Percentiles rank a stretch among this genome's conserved stretches.
Conservation (phyloP, 1,140 invertebrate genomes). For the Triops cancriformis region DNA sequence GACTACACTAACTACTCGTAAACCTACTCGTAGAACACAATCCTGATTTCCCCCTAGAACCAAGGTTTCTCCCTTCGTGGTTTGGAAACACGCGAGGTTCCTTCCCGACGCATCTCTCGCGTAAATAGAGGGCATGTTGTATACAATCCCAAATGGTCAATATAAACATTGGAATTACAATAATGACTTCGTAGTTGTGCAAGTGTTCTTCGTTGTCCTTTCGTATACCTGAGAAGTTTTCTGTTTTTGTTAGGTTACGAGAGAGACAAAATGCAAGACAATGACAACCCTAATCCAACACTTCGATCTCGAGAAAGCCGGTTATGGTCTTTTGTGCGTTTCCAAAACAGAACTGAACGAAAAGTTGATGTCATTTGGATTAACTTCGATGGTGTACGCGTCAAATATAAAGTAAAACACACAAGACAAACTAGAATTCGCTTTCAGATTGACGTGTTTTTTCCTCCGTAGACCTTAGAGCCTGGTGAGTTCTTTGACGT, state of each 20-base stretch:
- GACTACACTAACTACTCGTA: too few species aligned
- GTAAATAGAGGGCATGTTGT: too few species aligned
- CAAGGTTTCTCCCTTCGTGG: too few species aligned
- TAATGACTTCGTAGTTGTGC: too few species aligned
- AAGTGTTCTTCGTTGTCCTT: too few species aligned
- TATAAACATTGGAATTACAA: too few species aligned
- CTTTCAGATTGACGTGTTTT: not conserved
- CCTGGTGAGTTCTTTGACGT: slow-evolving; percentile 49
- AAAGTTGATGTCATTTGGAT: slow-evolving; percentile 62
- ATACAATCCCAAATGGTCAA: too few species aligned
- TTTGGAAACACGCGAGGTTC: too few species aligned
- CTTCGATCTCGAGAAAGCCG: slow-evolving; percentile 17
- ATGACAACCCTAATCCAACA: not conserved
- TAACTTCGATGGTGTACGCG: slow-evolving; percentile 53
- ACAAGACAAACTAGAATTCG: slow-evolving; percentile 3
- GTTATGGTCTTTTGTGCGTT: slow-evolving; percentile 50
- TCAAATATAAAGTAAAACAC: slow-evolving; percentile 43
- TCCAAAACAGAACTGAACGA: slow-evolving; percentile 55
- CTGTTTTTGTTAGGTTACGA: not conserved
- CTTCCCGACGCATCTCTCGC: too few species aligned
- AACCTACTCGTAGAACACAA: too few species aligned
- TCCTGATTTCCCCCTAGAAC: too few species aligned
- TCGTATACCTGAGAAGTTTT: too few species aligned
- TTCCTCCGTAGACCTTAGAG: slow-evolving; percentile 37
- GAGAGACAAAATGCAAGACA: not conserved